Evolutionary conservation across 2,797 vertebrate genomes (phyloP).

Genomic region (Malurus splendens): DNA sequence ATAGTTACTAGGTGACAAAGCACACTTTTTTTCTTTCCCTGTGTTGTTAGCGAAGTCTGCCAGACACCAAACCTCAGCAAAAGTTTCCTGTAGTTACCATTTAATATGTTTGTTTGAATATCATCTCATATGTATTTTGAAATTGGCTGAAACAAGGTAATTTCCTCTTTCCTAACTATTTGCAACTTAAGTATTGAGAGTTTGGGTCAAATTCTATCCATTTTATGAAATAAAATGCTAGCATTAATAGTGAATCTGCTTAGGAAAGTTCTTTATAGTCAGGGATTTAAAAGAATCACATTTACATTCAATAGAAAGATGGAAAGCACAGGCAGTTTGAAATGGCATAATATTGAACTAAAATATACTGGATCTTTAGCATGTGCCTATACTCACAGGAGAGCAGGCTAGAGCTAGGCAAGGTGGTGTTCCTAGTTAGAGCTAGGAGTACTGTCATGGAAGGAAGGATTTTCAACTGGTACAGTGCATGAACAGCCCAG

Average conservation of each 20-base stretch:
- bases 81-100: background rate
- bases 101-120: background rate
- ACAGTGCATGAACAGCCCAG: background rate
- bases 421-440: background rate
- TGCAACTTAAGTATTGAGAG: background rate
- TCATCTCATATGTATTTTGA: background rate
- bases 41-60: background rate
- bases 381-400: background rate
- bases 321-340: background rate
- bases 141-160: background rate
- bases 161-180: background rate
- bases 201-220: background rate
- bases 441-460: background rate
- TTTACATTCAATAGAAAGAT: background rate
- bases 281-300: background rate
- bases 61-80: background rate
- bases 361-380: background rate
- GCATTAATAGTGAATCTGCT: background rate
- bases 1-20: slow-evolving; percentile 11
- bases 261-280: background rate
- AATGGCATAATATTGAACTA: background rate
- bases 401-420: background rate
- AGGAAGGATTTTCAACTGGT: background rate
- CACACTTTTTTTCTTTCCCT: background rate
- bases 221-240: background rate